phyloP scores from a whole-genome alignment of 2,888 invertebrate genomes.

The Aspidiotus destructor region DNA sequence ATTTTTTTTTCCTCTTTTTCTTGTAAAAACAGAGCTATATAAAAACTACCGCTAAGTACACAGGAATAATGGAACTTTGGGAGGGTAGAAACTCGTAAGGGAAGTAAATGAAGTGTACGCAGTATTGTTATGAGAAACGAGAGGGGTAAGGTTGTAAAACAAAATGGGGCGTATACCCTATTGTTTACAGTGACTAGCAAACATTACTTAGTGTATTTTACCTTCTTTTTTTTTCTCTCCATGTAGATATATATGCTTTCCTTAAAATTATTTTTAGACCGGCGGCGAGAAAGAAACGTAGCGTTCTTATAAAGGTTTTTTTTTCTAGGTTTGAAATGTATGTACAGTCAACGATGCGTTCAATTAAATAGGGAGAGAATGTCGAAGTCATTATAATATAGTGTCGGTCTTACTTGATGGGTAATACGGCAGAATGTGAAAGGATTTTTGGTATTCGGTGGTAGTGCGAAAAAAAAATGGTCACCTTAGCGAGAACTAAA shows the following conservation, averaged over 20 bases:
- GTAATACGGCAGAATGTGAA: too few species aligned
- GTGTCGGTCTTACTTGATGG: too few species aligned
- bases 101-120: slow-evolving; percentile 31
- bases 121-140: slow-evolving; percentile 1
- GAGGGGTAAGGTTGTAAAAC: slow-evolving; percentile 28
- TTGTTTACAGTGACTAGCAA: slow-evolving; percentile 31
- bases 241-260: background rate
- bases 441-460: too few species aligned
- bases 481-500: too few species aligned
- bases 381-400: too few species aligned
- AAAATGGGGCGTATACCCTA: slow-evolving; percentile 32
- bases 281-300: too few species aligned
- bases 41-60: slow-evolving; percentile 26
- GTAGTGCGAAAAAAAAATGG: too few species aligned
- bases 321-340: too few species aligned
- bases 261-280: too few species aligned
- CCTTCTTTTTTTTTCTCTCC: background rate
- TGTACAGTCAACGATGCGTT: too few species aligned
- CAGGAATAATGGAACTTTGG: slow-evolving; percentile 25
- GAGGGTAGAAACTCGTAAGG: slow-evolving; percentile 19
- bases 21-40: slow-evolving; percentile 1
- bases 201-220: slow-evolving; percentile 21
- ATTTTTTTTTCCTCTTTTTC: background rate
- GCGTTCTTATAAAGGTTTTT: too few species aligned
- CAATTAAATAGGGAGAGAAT: too few species aligned